phyloP scores from a whole-genome alignment of 2,797 vertebrate genomes.

The Protonibea diacanthus region DNA sequence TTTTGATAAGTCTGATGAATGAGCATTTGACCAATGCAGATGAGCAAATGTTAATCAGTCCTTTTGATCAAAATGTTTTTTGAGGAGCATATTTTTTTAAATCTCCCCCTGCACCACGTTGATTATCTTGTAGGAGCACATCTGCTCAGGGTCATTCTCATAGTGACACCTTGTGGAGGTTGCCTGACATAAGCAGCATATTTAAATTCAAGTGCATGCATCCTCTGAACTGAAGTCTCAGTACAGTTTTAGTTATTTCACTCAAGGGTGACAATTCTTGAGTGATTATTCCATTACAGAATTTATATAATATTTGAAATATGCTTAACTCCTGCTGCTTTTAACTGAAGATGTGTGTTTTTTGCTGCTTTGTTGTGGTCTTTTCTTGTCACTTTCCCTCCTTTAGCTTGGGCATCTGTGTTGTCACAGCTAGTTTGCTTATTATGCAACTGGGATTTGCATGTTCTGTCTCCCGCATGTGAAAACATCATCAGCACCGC shows the following conservation, averaged over 20 bases:
- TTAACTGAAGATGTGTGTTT: not conserved
- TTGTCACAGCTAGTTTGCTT: slow-evolving; percentile 21
- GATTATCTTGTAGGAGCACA: slow-evolving; percentile 18
- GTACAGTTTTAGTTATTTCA: not conserved
- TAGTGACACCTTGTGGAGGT: slow-evolving; percentile 67
- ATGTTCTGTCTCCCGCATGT: not conserved
- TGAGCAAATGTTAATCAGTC: slow-evolving; percentile 61
- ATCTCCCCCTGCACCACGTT: slow-evolving; percentile 25
- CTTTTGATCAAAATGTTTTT: slow-evolving; percentile 47
- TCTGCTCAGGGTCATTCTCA: slow-evolving; percentile 41
- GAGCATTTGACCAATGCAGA: slow-evolving; percentile 65
- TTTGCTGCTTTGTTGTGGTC: too few relatives aligned
- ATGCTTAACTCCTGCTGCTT: too few relatives aligned
- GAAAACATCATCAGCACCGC: slow-evolving; percentile 2
- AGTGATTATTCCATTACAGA: not conserved
- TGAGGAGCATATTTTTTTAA: slow-evolving; percentile 25
- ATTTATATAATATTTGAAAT: not conserved
- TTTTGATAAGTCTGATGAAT: slow-evolving; percentile 59
- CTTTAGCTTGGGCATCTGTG: slow-evolving; percentile 32
- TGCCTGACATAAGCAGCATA: not conserved
- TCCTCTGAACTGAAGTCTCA: not conserved
- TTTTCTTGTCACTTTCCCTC: not conserved
- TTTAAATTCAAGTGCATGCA: not conserved
- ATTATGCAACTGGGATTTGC: not conserved
- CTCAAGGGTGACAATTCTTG: too few relatives aligned